Evolutionary conservation across 2,888 invertebrate genomes (phyloP).

Genomic region (Chaetoderma sp.): DNA sequence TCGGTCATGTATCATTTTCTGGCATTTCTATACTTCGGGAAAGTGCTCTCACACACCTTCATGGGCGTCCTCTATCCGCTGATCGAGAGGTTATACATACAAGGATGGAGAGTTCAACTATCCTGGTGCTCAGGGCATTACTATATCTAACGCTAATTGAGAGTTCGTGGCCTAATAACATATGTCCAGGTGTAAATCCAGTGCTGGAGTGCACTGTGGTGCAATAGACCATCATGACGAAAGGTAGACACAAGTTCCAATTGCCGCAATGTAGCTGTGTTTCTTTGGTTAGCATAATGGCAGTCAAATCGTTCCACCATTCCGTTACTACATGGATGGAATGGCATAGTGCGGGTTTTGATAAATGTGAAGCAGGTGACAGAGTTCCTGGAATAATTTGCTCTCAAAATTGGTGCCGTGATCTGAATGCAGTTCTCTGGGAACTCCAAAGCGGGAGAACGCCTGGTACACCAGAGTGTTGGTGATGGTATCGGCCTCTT

Average conservation of each 20-base stretch:
- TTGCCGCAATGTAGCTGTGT: conserved; percentile 21
- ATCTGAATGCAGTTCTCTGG: conserved; percentile 31
- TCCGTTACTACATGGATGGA: conserved; percentile 21
- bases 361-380: conserved; percentile 29
- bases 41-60: too few relatives aligned
- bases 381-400: conserved; percentile 30
- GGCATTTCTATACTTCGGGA: too few relatives aligned
- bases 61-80: too few relatives aligned
- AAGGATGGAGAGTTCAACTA: too few relatives aligned
- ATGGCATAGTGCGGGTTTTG: conserved; percentile 31
- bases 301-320: conserved; percentile 28
- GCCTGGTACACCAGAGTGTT: conserved; percentile 27
- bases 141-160: too few relatives aligned
- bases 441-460: conserved; percentile 30
- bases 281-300: conserved; percentile 25
- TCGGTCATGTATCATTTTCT: too few relatives aligned
- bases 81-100: too few relatives aligned
- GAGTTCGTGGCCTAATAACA: conserved; percentile 33
- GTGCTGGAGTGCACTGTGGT: conserved; percentile 32
- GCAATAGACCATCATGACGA: conserved; percentile 36
- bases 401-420: conserved; percentile 33
- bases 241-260: conserved; percentile 21
- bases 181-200: conserved; percentile 20
- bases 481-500: conserved; percentile 35
- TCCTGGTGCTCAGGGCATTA: too few relatives aligned